These are phyloP conservation scores for Drosophila serrata DNA, from an alignment of 1,140 invertebrate species.

Conservation along the genomic window DNA sequence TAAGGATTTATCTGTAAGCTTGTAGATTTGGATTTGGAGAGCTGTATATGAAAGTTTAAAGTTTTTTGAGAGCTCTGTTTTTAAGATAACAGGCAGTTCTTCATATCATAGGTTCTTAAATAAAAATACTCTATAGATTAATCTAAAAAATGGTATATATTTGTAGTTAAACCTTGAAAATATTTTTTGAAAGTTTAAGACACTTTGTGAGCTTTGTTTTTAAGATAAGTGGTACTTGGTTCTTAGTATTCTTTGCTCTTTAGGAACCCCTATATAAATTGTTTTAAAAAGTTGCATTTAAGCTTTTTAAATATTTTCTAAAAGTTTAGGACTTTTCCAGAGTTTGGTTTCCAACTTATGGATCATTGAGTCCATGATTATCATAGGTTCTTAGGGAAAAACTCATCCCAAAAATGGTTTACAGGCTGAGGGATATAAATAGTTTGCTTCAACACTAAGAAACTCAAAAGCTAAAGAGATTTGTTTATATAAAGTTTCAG, in stretches of 20 bases:
- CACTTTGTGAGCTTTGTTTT: background rate
- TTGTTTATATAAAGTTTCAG: no score
- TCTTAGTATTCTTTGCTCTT: background rate
- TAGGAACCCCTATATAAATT: background rate
- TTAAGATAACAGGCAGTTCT: background rate
- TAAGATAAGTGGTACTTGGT: background rate
- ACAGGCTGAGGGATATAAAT: no score
- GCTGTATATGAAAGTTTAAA: background rate
- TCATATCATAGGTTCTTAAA: background rate
- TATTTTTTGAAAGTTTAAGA: no score
- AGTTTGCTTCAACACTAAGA: no score
- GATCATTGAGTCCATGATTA: background rate
- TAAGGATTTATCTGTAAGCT: background rate
- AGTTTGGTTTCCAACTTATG: background rate
- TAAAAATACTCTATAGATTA: no score
- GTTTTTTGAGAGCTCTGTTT: fast-evolving
- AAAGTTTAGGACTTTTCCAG: background rate
- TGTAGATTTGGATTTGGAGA: no score
- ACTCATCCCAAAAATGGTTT: no score
- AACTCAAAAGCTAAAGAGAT: no score
- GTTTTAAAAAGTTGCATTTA: background rate
- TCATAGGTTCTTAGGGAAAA: background rate
- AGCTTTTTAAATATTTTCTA: background rate
- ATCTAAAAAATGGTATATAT: no score
- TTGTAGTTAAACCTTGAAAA: background rate